Base-by-base conservation (phyloP, 1,140 invertebrate genomes). In the Eumaeus atala region DNA sequence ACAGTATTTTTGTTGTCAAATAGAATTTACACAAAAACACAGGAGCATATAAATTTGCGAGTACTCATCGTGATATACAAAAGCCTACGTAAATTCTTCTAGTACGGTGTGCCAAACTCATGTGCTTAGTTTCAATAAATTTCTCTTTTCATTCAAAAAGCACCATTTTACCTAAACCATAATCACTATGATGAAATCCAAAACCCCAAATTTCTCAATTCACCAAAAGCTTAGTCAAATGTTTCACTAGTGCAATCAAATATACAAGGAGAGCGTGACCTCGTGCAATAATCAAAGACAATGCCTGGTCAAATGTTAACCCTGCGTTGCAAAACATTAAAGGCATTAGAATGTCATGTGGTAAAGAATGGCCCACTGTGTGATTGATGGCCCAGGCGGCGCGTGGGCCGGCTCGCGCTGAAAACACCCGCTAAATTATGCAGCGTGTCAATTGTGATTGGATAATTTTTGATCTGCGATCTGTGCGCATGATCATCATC, bases 281-380 rank as follows among this genome's bases (percentile, higher is more conserved):
- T 71, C 62, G 64, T 59, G 52, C 56, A 58, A 66, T 67, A 60
- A 62, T 61, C 57, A 49, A 66, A 69, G 61, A 76, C 69, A 76
- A 74, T 70, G 54, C 51, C 48, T 68, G 74, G 78, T 82, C 73
- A 82, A 69, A 74, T 71, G 70, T 68, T 74, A 65, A 58, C 66
- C 62, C 65, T 65, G 55, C 48, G 53, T 80, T 77, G 67, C 70
- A 62, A 75, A 77, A 78, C 58, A 64, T 64, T 64, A 66, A 56
- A 68, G 67, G 68, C 70, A 84, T 81, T 81, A 84, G 73, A 73
- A 72, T 71, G 77, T 82, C 78, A 73, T 70, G 66, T 70, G 77
- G 61, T 74, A 80, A 84, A 71, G 70, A 77, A 77, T 75, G 70
- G 71, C 63, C 54, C 59, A 66, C 66, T 67, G 68, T 48, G 70